Evolutionary conservation across 2,797 vertebrate species (phyloP).

Genomic region (Menidia menidia): DNA sequence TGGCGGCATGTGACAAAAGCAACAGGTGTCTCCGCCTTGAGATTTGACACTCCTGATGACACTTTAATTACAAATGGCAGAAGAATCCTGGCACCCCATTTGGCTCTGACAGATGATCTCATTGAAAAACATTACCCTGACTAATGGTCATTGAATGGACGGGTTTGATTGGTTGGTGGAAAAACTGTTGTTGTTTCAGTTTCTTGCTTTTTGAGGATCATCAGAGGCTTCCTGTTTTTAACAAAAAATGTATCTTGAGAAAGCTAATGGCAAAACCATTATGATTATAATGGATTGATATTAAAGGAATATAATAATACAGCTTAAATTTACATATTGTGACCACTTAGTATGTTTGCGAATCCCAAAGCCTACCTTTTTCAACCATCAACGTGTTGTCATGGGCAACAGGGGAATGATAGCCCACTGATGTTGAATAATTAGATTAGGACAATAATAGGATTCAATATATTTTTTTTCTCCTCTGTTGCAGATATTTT

Average conservation of each 20-base stretch:
- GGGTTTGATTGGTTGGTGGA: conserved; percentile 48
- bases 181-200: conserved; percentile 57
- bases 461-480: conserved; percentile 83
- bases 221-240: conserved; percentile 6
- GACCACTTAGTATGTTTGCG: conserved; percentile 50
- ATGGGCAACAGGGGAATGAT: conserved; percentile 59
- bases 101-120: conserved; percentile 65
- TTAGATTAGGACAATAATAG: conserved; percentile 87
- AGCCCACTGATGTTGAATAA: conserved; percentile 79
- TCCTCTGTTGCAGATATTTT: conserved; percentile 84
- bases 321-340: conserved; percentile 31
- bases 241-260: not conserved
- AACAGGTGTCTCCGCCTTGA: conserved; percentile 45
- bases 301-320: conserved; percentile 13
- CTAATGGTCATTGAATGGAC: conserved; percentile 54
- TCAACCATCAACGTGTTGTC: conserved; percentile 61
- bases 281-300: not conserved
- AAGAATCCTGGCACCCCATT: conserved; percentile 45
- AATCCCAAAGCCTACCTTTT: conserved; percentile 57
- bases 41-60: conserved; percentile 46
- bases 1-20: conserved; percentile 30
- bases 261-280: not conserved
- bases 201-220: conserved; percentile 55
- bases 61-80: conserved; percentile 48
- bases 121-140: conserved; percentile 57